Base-by-base conservation (phyloP, 2,113 vertebrate genomes). In the Ctenodactylus gundi region DNA sequence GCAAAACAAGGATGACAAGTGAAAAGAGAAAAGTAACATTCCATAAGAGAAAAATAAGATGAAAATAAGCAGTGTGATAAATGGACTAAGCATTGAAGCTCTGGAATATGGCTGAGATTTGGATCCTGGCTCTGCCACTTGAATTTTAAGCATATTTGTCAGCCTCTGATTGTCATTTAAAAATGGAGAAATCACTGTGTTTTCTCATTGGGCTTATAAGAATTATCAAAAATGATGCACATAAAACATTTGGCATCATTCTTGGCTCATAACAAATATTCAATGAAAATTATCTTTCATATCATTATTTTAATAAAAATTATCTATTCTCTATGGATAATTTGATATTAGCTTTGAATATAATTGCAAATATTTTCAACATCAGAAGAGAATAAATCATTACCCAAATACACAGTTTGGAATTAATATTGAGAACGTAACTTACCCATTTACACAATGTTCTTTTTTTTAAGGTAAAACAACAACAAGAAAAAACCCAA, bases 301-400 rank as follows among this genome's bases (percentile, higher is more conserved):
- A 44, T 62, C 44, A 94, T 68, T 83, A 31, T n/a, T 78, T 75
- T 21, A 76, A 31, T 39, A 60, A 51, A 96, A 92, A 88, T 80
- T 46, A 53, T 31, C 17, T 88, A 58, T 70, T 78, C 96, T 34
- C 49, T 83, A 76, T 77, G 51, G 76, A 83, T 67, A 76, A 29
- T 75, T 64, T 80, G 27, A 29, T 90, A 36, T 78, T 57, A 93
- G 51, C 77, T 51, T 75, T 36, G 92, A 53, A 77, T n/a, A 60
- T 49, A 82, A 72, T 81, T 83, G 57, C 20, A 65, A 94, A 84
- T 31, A 86, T 80, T 86, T 91, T 85, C 17, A 87, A 70, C 23
- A 72, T 87, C 72, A 81, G 55, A 88, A 60, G 29, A 93, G 39
- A 92, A 95, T 58, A 85, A 94, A 88, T 70, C 83, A 21, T 90